Conservation (phyloP, 2,888 invertebrate genomes). For the Tipula vernalis region DNA sequence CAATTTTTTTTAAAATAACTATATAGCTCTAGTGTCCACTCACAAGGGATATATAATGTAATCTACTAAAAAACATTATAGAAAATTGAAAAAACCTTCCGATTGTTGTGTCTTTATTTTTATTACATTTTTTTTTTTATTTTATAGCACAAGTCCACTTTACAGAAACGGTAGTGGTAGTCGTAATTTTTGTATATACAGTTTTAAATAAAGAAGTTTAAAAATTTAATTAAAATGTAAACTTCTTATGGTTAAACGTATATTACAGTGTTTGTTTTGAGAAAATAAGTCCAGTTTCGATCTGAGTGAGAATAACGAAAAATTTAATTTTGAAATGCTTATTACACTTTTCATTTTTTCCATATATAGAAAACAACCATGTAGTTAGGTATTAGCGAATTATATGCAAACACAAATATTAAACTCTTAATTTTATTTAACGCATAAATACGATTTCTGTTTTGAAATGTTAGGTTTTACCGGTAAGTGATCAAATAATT, state of each 20-base stretch:
- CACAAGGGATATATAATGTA: not conserved
- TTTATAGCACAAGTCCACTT: not conserved
- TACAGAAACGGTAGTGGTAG: not conserved
- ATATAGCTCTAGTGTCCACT: not conserved
- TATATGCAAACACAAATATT: no score
- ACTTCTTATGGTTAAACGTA: not conserved
- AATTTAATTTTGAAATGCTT: no score
- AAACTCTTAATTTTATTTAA: no score
- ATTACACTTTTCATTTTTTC: no score
- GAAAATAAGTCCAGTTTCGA: no score
- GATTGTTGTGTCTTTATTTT: not conserved
- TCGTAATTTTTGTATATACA: no score
- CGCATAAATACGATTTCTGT: no score
- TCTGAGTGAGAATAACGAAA: no score
- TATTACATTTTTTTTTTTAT: not conserved
- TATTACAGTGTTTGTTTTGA: not conserved
- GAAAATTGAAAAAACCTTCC: not conserved
- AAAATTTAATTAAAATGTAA: not conserved
- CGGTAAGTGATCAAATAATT: no score
- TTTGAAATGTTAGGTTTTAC: no score
- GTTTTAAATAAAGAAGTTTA: not conserved
- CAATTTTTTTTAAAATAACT: not conserved
- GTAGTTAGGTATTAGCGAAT: no score
- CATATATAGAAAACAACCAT: no score
- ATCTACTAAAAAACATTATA: not conserved